These are phyloP conservation scores for Apamea sordens DNA, from an alignment of 2,888 invertebrate genomes.

Conservation along the genomic window DNA sequence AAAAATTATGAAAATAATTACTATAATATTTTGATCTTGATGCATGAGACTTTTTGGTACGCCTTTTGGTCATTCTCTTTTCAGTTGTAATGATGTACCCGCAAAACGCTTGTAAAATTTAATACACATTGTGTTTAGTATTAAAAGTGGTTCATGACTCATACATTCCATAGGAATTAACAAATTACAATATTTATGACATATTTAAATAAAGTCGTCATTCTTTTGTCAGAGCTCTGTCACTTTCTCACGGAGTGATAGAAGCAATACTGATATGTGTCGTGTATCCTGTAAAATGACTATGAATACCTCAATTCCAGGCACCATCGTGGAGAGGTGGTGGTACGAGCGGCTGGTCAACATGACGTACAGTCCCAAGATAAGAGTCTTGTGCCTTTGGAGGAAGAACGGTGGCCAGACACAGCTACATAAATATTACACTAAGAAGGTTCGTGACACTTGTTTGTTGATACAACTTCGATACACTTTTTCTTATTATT, in stretches of 20 bases:
- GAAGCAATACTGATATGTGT: neutral
- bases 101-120: neutral
- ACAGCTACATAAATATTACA: constrained; percentile 99
- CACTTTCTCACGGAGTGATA: neutral
- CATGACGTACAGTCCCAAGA: constrained; percentile 99
- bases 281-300: neutral
- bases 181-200: neutral
- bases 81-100: neutral
- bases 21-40: too few relatives aligned
- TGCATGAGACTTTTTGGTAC: too few relatives aligned
- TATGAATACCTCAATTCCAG: constrained; percentile 76
- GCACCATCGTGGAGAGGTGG: constrained; percentile 98
- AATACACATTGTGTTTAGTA: neutral
- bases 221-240: neutral
- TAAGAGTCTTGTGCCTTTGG: constrained; percentile 99
- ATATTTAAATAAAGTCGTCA: neutral
- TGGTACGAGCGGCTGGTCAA: constrained; percentile 99
- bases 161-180: neutral
- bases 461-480: neutral
- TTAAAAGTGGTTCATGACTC: neutral
- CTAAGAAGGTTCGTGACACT: constrained; percentile 95
- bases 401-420: constrained; percentile 98
- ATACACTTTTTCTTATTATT: neutral
- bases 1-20: too few relatives aligned
- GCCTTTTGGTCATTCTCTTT: neutral